phyloP scores from a whole-genome alignment of 2,888 invertebrate genomes.

The Eulithis prunata region DNA sequence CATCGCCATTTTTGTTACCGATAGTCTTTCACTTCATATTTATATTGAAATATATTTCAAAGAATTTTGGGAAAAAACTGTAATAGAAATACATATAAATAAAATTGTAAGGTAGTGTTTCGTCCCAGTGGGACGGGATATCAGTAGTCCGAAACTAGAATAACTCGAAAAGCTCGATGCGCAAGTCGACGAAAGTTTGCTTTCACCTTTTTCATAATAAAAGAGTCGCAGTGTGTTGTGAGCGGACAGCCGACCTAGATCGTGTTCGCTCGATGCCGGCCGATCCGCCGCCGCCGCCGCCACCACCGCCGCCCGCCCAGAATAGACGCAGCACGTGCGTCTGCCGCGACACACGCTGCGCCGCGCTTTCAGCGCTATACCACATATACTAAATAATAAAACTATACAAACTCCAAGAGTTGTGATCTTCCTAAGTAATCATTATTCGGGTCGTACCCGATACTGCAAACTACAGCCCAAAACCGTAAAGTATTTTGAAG shows the following conservation, averaged over 20 bases:
- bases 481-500: conserved; percentile 62
- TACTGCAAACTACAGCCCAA: conserved; percentile 40
- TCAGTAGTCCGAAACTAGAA: neutral
- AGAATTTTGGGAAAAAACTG: too few species aligned
- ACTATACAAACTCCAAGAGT: conserved; percentile 45
- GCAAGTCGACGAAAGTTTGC: conserved; percentile 34
- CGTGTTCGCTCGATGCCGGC: conserved; percentile 75
- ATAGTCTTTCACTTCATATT: too few species aligned
- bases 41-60: too few species aligned
- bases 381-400: conserved; percentile 38
- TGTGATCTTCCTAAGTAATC: conserved; percentile 47
- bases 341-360: conserved; percentile 67
- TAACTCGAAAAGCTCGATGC: conserved; percentile 12
- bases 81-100: neutral
- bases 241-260: conserved; percentile 74
- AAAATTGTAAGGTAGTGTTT: conserved; percentile 1
- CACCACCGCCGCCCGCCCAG: conserved; percentile 68
- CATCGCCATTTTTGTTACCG: too few species aligned
- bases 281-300: conserved; percentile 60
- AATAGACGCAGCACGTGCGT: conserved; percentile 84
- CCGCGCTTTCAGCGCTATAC: conserved; percentile 52
- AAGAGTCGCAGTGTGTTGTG: conserved; percentile 42
- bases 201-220: conserved; percentile 37
- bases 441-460: conserved; percentile 30
- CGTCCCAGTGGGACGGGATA: too few species aligned